Evolutionary conservation across 1,140 invertebrate species (phyloP).

Genomic region (Paralvinella palmiformis): DNA sequence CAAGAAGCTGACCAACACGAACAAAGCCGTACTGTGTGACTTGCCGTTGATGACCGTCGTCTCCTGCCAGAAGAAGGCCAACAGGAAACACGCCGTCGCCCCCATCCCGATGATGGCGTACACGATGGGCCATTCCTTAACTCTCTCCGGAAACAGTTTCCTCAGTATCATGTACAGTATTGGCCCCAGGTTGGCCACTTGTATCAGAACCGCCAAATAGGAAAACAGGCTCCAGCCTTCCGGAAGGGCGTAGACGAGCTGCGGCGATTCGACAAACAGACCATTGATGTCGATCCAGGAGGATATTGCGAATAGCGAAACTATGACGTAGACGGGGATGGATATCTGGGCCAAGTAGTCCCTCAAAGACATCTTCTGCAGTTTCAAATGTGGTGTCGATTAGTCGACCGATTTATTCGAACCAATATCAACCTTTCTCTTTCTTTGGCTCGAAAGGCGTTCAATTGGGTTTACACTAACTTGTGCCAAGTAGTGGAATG

Average conservation of each 20-base stretch:
- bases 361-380: no score
- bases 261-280: conserved; percentile 50
- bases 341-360: no score
- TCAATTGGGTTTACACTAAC: no score
- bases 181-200: conserved; percentile 78
- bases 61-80: conserved; percentile 69
- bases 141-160: conserved; percentile 50
- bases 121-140: conserved; percentile 59
- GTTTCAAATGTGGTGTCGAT: no score
- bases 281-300: not conserved
- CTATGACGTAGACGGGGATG: not conserved
- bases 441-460: no score
- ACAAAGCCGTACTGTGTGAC: conserved; percentile 64
- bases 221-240: conserved; percentile 85
- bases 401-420: no score
- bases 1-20: conserved; percentile 71
- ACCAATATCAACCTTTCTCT: no score
- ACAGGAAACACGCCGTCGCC: conserved; percentile 59
- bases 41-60: conserved; percentile 56
- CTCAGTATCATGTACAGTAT: conserved; percentile 58
- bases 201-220: conserved; percentile 74
- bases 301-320: conserved; percentile 1
- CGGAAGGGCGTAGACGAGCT: conserved; percentile 70
- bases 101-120: conserved; percentile 64
- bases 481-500: no score